phyloP scores from a whole-genome alignment of 2,113 vertebrate genomes.

The Oostethus manadensis region DNA sequence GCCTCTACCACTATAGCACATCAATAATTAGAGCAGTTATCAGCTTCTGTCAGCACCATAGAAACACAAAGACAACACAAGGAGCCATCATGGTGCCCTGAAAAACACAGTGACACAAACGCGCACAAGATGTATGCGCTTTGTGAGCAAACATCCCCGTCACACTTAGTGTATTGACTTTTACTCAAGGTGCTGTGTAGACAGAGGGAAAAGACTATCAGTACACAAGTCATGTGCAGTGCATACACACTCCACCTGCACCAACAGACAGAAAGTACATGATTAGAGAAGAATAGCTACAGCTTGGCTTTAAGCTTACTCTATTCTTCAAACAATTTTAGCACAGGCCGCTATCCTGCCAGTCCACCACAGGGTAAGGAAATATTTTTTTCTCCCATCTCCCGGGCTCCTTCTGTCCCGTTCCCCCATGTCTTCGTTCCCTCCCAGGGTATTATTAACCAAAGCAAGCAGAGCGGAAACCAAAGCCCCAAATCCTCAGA shows the following conservation, averaged over 20 bases:
- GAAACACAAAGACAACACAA: conserved; percentile 53
- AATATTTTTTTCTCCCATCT: conserved; percentile 63
- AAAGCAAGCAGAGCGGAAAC: conserved; percentile 88
- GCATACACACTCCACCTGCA: conserved; percentile 15
- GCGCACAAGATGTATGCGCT: conserved; percentile 45
- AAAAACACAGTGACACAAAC: conserved; percentile 46
- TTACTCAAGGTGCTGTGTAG: conserved; percentile 60
- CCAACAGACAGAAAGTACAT: conserved; percentile 17
- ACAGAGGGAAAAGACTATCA: conserved; percentile 56
- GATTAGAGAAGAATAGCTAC: conserved; percentile 15
- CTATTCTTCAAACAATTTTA: conserved; percentile 41
- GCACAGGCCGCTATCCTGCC: conserved; percentile 39
- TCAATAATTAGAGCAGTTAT: conserved; percentile 59
- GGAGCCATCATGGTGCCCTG: conserved; percentile 32
- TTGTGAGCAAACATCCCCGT: conserved; percentile 68
- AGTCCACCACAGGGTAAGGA: conserved; percentile 57
- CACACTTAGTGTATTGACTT: conserved; percentile 71
- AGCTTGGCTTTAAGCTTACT: conserved; percentile 32
- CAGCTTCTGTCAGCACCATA: conserved; percentile 64
- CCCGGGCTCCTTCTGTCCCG: conserved; percentile 52
- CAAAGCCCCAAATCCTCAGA: conserved; percentile 78
- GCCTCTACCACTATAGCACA: conserved; percentile 27
- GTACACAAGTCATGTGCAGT: conserved; percentile 43
- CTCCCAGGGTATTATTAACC: conserved; percentile 93
- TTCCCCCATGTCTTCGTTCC: conserved; percentile 70